Evolutionary conservation across 2,888 invertebrate genomes (phyloP).

Genomic region (Reticulitermes lucifugus): DNA sequence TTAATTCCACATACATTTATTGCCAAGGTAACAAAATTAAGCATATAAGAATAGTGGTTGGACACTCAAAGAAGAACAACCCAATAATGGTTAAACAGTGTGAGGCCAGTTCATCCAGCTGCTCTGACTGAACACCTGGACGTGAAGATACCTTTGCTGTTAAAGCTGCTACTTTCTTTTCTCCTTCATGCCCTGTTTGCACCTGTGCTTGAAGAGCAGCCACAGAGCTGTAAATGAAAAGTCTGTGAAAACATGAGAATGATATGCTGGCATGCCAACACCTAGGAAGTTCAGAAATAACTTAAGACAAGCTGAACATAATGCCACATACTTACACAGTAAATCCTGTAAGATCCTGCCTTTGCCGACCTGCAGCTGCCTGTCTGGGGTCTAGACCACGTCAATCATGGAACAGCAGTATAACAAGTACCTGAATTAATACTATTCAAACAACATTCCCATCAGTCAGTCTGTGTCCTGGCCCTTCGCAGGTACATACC

Average conservation of each 20-base stretch:
- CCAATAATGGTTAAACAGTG: slow-evolving; percentile 78
- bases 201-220: slow-evolving; percentile 77
- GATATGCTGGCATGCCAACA: no score
- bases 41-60: slow-evolving; percentile 60
- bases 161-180: slow-evolving; percentile 65
- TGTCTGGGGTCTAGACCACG: slow-evolving; percentile 78
- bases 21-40: slow-evolving; percentile 50
- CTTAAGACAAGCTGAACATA: no score
- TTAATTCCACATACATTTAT: background rate
- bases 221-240: slow-evolving; percentile 58
- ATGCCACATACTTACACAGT: slow-evolving; percentile 73
- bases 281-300: background rate
- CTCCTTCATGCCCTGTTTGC: slow-evolving; percentile 82
- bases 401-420: slow-evolving; percentile 49
- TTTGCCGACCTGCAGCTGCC: slow-evolving; percentile 81
- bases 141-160: slow-evolving; percentile 53
- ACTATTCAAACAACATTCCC: slow-evolving; percentile 62
- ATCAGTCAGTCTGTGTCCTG: slow-evolving; percentile 74
- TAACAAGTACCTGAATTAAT: slow-evolving; percentile 52
- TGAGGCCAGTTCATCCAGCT: slow-evolving; percentile 63
- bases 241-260: background rate
- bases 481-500: slow-evolving; percentile 81
- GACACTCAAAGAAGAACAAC: slow-evolving; percentile 75
- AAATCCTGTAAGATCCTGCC: slow-evolving; percentile 71
- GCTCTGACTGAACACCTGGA: slow-evolving; percentile 50